These are phyloP conservation scores for Lordiphosa andalusiaca DNA, from an alignment of 2,888 invertebrate species.

Conservation along the genomic window DNA sequence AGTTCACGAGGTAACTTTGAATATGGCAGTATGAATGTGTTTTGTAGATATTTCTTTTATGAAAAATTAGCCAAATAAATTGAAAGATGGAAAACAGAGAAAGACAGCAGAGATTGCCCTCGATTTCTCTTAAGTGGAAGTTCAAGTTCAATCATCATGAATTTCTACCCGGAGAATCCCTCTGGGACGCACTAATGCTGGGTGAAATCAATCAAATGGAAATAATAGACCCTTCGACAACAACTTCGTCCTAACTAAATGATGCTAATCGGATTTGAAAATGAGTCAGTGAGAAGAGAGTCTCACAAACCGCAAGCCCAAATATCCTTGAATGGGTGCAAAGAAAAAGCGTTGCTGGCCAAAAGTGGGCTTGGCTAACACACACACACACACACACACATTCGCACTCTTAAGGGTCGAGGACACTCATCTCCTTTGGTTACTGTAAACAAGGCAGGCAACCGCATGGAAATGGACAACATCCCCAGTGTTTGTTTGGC, in stretches of 20 bases:
- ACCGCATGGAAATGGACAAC: slow-evolving; percentile 59
- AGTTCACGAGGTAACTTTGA: slow-evolving; percentile 34
- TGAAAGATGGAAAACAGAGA: no score
- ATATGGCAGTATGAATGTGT: slow-evolving; percentile 5
- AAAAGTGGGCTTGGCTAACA: slow-evolving; percentile 28
- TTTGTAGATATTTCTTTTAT: no score
- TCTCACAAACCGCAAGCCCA: slow-evolving; percentile 13
- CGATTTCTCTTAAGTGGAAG: no score
- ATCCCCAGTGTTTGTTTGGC: slow-evolving; percentile 22
- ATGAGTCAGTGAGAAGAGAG: slow-evolving; percentile 28
- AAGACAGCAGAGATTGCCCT: no score
- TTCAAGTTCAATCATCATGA: no score
- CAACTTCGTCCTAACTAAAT: slow-evolving; percentile 58
- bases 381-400: slow-evolving; percentile 16
- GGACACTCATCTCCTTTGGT: slow-evolving; percentile 6
- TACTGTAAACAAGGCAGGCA: slow-evolving; percentile 54
- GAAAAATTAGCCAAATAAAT: no score
- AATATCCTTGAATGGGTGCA: slow-evolving; percentile 31
- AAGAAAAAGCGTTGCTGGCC: slow-evolving; percentile 34
- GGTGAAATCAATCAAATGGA: slow-evolving; percentile 62
- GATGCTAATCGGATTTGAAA: slow-evolving; percentile 75
- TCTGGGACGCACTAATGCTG: slow-evolving; percentile 1
- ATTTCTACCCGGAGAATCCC: background rate
- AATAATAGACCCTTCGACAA: slow-evolving; percentile 56
- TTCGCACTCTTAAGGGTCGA: slow-evolving; percentile 5